Conservation (phyloP, 2,113 vertebrate genomes). For the Galeopterus variegatus region DNA sequence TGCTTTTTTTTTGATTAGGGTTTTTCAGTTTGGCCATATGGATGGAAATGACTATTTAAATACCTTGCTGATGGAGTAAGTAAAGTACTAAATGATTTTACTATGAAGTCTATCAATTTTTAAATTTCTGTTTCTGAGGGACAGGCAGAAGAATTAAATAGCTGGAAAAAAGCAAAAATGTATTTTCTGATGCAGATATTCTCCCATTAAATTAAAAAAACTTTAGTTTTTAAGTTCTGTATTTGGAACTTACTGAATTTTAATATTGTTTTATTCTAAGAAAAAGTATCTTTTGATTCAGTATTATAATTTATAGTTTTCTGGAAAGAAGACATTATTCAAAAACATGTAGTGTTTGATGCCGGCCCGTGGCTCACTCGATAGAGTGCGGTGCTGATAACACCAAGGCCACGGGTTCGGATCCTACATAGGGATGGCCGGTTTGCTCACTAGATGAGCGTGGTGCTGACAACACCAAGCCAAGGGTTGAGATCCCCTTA, state of each 20-base stretch:
- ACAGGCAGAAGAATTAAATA: neutral
- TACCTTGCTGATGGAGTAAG: constrained; percentile 99
- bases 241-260: constrained; percentile 40
- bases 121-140: constrained; percentile 32
- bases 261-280: neutral
- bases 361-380: no score
- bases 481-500: no score
- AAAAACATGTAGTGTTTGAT: neutral
- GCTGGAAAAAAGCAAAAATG: neutral
- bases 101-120: neutral
- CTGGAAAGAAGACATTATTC: neutral
- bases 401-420: no score
- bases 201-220: neutral
- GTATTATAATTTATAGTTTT: neutral
- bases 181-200: neutral
- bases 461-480: no score
- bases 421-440: no score
- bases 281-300: neutral
- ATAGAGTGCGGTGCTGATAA: no score
- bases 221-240: constrained; percentile 23
- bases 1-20: constrained; percentile 61
- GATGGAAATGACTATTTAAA: constrained; percentile 99
- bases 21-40: constrained; percentile 99
- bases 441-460: no score
- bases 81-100: constrained; percentile 77